A percentile compares a stretch with the other conserved stretches of the same genome.
Evolutionary conservation across 2,888 invertebrate species (phyloP).

Genomic region (Icerya purchasi): DNA sequence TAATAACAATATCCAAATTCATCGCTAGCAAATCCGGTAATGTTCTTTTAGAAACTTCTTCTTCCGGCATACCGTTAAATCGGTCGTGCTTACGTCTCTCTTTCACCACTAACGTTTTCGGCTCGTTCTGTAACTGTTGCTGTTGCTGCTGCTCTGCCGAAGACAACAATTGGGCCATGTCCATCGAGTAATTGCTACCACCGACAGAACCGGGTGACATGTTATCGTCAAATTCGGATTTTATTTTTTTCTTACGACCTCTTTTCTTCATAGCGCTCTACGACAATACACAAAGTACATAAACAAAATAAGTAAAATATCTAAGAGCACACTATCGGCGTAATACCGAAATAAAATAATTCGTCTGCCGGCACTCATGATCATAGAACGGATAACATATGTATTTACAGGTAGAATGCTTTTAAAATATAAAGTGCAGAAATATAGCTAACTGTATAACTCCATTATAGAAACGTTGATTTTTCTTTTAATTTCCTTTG

Average conservation of each 20-base stretch:
- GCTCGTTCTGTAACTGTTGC: slow-evolving; percentile 15
- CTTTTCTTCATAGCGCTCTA: slow-evolving; percentile 39
- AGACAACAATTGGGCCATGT: slow-evolving; percentile 6
- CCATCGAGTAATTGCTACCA: slow-evolving; percentile 6
- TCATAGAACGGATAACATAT: too few relatives aligned
- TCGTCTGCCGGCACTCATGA: too few relatives aligned
- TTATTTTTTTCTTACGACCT: slow-evolving; percentile 62
- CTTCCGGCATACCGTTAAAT: slow-evolving; percentile 90
- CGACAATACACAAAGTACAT: too few relatives aligned
- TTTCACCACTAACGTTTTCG: slow-evolving; percentile 30
- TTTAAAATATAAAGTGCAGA: too few relatives aligned
- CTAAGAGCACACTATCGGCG: too few relatives aligned
- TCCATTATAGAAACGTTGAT: too few relatives aligned
- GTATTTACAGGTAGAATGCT: too few relatives aligned
- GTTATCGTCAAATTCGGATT: slow-evolving; percentile 23
- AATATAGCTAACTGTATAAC: too few relatives aligned
- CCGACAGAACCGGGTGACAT: slow-evolving; percentile 1
- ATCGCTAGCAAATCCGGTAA: slow-evolving; percentile 83
- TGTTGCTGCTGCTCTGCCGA: background rate
- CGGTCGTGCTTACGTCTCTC: slow-evolving; percentile 84
- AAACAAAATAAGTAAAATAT: too few relatives aligned
- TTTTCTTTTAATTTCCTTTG: too few relatives aligned
- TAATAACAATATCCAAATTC: slow-evolving; percentile 93
- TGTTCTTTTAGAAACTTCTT: slow-evolving; percentile 79
- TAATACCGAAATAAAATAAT: too few relatives aligned